phyloP scores from a whole-genome alignment of 2,113 vertebrate genomes.

The Nannospalax galili region DNA sequence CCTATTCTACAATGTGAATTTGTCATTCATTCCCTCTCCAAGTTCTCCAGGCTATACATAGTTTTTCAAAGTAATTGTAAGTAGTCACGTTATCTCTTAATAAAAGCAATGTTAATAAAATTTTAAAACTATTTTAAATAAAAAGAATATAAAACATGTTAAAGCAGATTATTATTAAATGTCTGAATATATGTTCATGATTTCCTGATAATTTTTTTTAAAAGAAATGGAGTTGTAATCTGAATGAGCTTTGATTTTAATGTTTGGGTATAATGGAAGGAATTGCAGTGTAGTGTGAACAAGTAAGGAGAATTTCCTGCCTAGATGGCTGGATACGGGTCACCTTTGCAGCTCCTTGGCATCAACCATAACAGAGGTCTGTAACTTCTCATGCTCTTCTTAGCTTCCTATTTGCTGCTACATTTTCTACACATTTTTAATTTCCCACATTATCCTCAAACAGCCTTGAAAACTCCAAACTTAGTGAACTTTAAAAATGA shows the following conservation, averaged over 20 bases:
- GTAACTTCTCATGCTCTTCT: neutral
- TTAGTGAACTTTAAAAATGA: neutral
- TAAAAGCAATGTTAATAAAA: too few species aligned
- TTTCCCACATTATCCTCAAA: neutral
- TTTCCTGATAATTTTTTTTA: neutral
- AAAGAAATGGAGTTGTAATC: neutral
- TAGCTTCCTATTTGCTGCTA: too few species aligned
- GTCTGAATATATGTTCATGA: neutral
- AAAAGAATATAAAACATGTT: neutral
- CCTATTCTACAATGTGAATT: too few species aligned
- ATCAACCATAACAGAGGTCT: neutral
- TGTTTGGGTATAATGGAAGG: neutral
- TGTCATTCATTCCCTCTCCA: too few species aligned
- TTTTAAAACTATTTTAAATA: neutral
- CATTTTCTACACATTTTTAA: rapidly evolving
- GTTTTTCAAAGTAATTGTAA: too few species aligned
- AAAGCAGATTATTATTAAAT: neutral
- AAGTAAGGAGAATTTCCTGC: neutral
- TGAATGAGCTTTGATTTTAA: neutral
- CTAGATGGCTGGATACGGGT: too few species aligned
- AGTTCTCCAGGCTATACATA: too few species aligned
- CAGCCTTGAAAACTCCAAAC: neutral
- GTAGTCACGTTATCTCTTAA: too few species aligned
- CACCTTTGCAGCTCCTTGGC: neutral
- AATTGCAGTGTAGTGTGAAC: neutral